A percentile compares a stretch with the other conserved stretches of the same genome.
Conservation (phyloP, 2,113 vertebrate species). For the Ailuropoda melanoleuca region DNA sequence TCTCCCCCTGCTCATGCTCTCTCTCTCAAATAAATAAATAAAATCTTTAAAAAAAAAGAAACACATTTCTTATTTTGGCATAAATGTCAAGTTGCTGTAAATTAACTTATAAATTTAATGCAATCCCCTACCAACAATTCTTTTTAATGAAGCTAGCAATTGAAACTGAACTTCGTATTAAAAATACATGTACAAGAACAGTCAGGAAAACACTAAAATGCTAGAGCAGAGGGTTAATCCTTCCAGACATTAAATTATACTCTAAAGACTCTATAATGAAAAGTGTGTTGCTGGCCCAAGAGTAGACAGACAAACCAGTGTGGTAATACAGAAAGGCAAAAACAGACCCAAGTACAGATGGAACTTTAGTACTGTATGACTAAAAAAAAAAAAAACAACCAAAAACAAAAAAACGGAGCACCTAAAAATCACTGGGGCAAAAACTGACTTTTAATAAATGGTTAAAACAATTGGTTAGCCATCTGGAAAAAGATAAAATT, state of each 20-base stretch:
- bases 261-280: background rate
- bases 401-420: too few species aligned
- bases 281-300: background rate
- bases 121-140: background rate
- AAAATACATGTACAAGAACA: background rate
- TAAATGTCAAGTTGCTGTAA: background rate
- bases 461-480: background rate
- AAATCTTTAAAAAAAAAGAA: background rate
- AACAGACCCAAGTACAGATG: background rate
- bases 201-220: background rate
- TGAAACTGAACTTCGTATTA: background rate
- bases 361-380: background rate
- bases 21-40: background rate
- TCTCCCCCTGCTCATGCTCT: background rate
- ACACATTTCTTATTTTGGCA: background rate
- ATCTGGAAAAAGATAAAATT: slow-evolving; percentile 28
- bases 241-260: background rate
- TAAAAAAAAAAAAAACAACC: too few species aligned
- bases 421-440: background rate
- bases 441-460: background rate
- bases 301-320: background rate
- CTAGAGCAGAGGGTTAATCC: background rate
- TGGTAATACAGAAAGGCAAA: background rate
- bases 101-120: background rate
- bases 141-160: background rate